Evolutionary conservation across 2,113 vertebrate genomes (phyloP).

Genomic region (Neotoma lepida): DNA sequence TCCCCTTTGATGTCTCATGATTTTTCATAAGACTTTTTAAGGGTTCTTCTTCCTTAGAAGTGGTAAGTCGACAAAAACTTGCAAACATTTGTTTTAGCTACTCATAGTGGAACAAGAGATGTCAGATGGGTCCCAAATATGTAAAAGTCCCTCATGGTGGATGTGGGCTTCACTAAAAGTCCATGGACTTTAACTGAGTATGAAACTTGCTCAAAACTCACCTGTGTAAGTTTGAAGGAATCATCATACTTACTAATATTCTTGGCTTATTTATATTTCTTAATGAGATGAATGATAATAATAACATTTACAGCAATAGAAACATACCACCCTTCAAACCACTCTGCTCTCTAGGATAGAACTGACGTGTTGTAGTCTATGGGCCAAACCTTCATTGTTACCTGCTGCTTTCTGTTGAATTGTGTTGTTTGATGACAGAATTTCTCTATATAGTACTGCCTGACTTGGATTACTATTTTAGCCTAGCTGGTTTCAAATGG

Average conservation of each 20-base stretch:
- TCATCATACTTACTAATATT: not conserved
- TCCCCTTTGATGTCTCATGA: constrained; percentile 52
- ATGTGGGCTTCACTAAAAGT: constrained; percentile 15
- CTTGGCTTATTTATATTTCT: constrained; percentile 20
- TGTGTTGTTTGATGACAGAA: not conserved
- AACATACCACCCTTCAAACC: not conserved
- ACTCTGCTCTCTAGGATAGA: not conserved
- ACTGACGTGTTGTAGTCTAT: not conserved
- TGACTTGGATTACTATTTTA: not conserved
- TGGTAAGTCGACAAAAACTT: constrained; percentile 67
- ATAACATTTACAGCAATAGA: not conserved
- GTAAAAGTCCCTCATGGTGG: not conserved
- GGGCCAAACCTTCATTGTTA: not conserved
- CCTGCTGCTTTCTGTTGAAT: not conserved
- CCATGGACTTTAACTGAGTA: not conserved
- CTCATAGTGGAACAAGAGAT: constrained; percentile 29
- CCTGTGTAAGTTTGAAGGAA: constrained; percentile 13
- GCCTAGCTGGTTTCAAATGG: not conserved
- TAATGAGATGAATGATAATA: not conserved
- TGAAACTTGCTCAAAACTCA: constrained; percentile 18
- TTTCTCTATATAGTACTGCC: too few species aligned
- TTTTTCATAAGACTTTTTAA: constrained; percentile 63
- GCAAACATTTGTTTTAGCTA: constrained; percentile 69
- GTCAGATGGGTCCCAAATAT: constrained; percentile 51
- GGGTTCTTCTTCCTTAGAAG: constrained; percentile 67